Base-by-base conservation (phyloP, 2,888 invertebrate genomes). In the Hyposoter didymator region DNA sequence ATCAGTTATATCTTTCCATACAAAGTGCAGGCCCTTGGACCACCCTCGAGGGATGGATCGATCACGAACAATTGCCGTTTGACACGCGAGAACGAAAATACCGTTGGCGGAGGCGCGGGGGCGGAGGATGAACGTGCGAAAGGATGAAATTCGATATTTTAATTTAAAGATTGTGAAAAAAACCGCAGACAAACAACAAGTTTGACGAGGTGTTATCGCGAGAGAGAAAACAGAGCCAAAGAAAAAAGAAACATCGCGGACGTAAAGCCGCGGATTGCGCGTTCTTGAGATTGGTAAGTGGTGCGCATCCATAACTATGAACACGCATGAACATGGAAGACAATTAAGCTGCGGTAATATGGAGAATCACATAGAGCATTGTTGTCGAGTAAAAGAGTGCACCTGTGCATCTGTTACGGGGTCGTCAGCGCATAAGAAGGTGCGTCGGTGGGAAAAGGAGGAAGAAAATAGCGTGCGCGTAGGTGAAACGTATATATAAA, bases 391-490 rank as follows among this genome's bases (percentile, higher is more conserved):
- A 28, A 22, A 55, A 22, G 59, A 55, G 66, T n/a, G 52, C 52
- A 39, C 52, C 32, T 70, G 52, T 67, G n/a, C 76, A 66, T 73
- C 59, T 75, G 78, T 67, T 84, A 72, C 70, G 62, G 55, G 45
- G 43, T 64, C 78, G 66, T 28, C 32, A 74, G 28, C 43, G 17
- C 62, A 62, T 59, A 28, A 72, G 52, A 75, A 84, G 43, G 67
- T 73, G n/a, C n/a, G 73, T 73, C 69, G 82, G 83, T 73, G 73
- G 64, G 49, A 59, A 75, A 69, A 70, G 14, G 28, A 76, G 19
- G 67, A 67, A 64, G 55, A 67, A 70, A 76, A 79, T 67, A 39
- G 81, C 66, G 66, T 78, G 76, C 55, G 43, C 39, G 52, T 22
- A 45, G n/a, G n/a, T n/a, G n/a, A 69, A 69, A 22, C 32, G n/a